Evolutionary conservation across 2,888 invertebrate species (phyloP).

Genomic region (Ceratothoa steindachneri): DNA sequence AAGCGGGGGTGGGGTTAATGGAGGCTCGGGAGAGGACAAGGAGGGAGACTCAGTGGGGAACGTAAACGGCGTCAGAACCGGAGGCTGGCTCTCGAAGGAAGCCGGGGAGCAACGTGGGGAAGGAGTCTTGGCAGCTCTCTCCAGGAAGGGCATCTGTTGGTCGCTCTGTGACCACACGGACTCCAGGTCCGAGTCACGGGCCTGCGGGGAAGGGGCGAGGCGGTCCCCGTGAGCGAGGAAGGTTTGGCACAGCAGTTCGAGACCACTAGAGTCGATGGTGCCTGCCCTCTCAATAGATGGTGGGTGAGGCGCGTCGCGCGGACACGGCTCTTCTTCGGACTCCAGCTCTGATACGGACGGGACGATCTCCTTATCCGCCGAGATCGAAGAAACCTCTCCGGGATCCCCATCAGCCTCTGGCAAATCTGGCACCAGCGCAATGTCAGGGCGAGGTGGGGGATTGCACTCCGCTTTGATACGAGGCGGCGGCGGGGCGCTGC

Average conservation of each 20-base stretch:
- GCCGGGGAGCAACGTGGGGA: not conserved
- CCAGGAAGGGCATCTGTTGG: not conserved
- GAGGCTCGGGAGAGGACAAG: not conserved
- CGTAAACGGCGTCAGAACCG: not conserved
- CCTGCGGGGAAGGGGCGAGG: not conserved
- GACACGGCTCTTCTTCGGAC: too few relatives aligned
- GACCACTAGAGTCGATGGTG: constrained; percentile 33
- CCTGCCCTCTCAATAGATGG: not conserved
- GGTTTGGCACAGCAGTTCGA: constrained; percentile 35
- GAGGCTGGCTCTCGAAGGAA: not conserved
- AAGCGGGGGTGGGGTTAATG: not conserved
- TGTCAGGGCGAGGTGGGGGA: too few relatives aligned
- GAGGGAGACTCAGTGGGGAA: not conserved
- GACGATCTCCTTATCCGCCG: not conserved
- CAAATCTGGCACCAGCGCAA: not conserved
- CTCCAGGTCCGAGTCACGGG: not conserved
- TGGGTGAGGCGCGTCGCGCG: not conserved
- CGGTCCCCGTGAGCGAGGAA: constrained; percentile 31
- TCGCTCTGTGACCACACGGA: not conserved
- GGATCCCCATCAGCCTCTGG: not conserved
- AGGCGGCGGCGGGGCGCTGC: not conserved
- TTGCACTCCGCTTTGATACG: not conserved
- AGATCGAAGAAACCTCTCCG: not conserved
- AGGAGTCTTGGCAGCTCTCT: not conserved
- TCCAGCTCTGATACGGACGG: not conserved